Percentiles rank a stretch among this genome's conserved stretches.
Conservation (phyloP, 2,113 vertebrate species). For the Pyrgilauda ruficollis region DNA sequence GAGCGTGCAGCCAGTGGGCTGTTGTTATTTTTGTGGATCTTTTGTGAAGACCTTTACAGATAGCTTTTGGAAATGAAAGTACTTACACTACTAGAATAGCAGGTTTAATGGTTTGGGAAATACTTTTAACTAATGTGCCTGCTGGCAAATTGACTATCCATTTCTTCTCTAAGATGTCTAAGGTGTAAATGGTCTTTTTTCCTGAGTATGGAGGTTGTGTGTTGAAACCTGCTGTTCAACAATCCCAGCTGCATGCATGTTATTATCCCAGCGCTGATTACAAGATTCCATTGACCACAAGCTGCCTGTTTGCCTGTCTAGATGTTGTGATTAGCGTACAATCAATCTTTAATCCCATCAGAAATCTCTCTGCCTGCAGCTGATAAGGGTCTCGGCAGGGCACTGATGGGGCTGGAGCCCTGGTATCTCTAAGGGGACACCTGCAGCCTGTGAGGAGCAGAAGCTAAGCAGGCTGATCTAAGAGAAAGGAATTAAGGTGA, state of each 20-base stretch:
- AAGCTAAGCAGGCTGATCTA: slow-evolving; percentile 54
- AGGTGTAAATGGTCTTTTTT: slow-evolving; percentile 13
- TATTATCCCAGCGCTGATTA: slow-evolving; percentile 81
- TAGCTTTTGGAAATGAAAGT: background rate
- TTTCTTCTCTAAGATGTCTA: slow-evolving; percentile 21
- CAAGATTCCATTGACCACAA: slow-evolving; percentile 81
- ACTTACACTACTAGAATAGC: background rate
- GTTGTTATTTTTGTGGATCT: background rate
- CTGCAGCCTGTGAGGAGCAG: slow-evolving; percentile 61
- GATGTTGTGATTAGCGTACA: slow-evolving; percentile 75
- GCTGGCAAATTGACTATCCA: slow-evolving; percentile 8
- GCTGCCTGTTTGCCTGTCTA: slow-evolving; percentile 73
- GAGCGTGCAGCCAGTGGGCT: background rate
- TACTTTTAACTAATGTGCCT: background rate
- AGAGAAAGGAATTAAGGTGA: slow-evolving; percentile 55
- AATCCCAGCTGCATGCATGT: slow-evolving; percentile 65
- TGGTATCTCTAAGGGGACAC: slow-evolving; percentile 69
- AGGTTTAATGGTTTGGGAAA: slow-evolving; percentile 17
- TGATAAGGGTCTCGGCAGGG: slow-evolving; percentile 80
- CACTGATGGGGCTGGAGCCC: slow-evolving; percentile 76
- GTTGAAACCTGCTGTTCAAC: slow-evolving; percentile 64
- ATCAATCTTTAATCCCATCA: slow-evolving; percentile 88
- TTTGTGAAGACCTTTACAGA: background rate
- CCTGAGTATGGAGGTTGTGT: background rate
- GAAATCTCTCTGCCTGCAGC: slow-evolving; percentile 73